phyloP scores from a whole-genome alignment of 2,888 invertebrate genomes.

The Sesia bembeciformis region DNA sequence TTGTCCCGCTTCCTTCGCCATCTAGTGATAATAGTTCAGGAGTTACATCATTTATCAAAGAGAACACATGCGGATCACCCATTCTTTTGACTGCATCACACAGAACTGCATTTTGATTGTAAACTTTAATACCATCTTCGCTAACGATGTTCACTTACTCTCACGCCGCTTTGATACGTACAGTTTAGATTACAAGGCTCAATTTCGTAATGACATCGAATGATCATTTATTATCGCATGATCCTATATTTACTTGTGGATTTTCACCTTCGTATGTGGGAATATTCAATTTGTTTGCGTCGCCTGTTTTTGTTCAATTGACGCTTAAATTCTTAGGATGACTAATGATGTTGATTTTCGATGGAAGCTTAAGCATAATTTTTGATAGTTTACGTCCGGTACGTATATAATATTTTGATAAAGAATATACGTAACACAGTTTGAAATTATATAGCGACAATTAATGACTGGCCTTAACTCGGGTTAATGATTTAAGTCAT shows the following conservation, averaged over 20 bases:
- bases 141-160: slow-evolving; percentile 33
- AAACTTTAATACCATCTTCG: slow-evolving; percentile 41
- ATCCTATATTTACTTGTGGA: slow-evolving; percentile 64
- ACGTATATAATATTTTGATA: neutral
- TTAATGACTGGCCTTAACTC: neutral
- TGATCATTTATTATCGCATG: slow-evolving; percentile 55
- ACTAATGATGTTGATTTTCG: slow-evolving; percentile 55
- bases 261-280: slow-evolving; percentile 72
- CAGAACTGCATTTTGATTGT: slow-evolving; percentile 59
- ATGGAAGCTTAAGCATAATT: slow-evolving; percentile 34
- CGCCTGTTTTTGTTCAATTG: slow-evolving; percentile 71
- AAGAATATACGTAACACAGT: neutral
- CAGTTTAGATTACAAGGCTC: neutral
- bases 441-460: neutral
- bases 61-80: slow-evolving; percentile 53
- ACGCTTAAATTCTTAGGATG: slow-evolving; percentile 56
- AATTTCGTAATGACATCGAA: neutral
- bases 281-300: slow-evolving; percentile 69
- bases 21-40: slow-evolving; percentile 55
- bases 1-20: slow-evolving; percentile 47
- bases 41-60: slow-evolving; percentile 65
- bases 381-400: slow-evolving; percentile 1
- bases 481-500: neutral
- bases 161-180: slow-evolving; percentile 20
- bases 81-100: slow-evolving; percentile 49